These are phyloP conservation scores for Peromyscus eremicus DNA, from an alignment of 2,797 vertebrate genomes.

Conservation along the genomic window DNA sequence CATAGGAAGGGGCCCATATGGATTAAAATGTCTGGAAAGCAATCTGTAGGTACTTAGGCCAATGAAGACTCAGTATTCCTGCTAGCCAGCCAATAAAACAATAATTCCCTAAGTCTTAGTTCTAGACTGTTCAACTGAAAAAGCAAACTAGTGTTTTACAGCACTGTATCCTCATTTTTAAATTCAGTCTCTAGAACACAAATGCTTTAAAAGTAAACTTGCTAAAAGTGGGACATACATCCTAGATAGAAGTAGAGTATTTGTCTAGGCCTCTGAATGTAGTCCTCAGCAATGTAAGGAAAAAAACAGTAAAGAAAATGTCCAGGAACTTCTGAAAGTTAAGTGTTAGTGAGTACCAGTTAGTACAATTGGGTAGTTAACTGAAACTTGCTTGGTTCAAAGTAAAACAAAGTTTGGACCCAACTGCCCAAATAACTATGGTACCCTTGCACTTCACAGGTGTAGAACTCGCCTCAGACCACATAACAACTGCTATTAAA, in stretches of 20 bases:
- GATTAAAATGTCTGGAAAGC: slow-evolving; percentile 43
- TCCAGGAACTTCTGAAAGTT: slow-evolving; percentile 51
- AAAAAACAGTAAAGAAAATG: not conserved
- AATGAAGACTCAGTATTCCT: not conserved
- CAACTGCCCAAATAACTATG: not conserved
- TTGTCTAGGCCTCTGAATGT: not conserved
- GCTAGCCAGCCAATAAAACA: not conserved
- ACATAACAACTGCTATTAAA: slow-evolving; percentile 46
- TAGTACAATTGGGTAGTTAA: slow-evolving; percentile 48
- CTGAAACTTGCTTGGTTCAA: slow-evolving; percentile 32
- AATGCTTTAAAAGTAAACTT: slow-evolving; percentile 39
- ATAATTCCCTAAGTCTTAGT: not conserved
- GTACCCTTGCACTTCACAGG: not conserved
- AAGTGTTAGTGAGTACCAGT: slow-evolving; percentile 6
- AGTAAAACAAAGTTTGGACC: slow-evolving; percentile 39
- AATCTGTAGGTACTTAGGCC: not conserved
- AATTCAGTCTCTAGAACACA: slow-evolving; percentile 21
- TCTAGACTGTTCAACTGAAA: slow-evolving; percentile 20
- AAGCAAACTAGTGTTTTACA: slow-evolving; percentile 34
- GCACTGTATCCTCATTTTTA: not conserved
- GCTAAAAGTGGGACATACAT: not conserved
- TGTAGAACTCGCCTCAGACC: slow-evolving; percentile 20
- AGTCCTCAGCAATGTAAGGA: not conserved
- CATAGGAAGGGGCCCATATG: not conserved
- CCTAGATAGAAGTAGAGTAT: not conserved